Base-by-base conservation (phyloP, 2,113 vertebrate genomes). In the Alligator mississippiensis region DNA sequence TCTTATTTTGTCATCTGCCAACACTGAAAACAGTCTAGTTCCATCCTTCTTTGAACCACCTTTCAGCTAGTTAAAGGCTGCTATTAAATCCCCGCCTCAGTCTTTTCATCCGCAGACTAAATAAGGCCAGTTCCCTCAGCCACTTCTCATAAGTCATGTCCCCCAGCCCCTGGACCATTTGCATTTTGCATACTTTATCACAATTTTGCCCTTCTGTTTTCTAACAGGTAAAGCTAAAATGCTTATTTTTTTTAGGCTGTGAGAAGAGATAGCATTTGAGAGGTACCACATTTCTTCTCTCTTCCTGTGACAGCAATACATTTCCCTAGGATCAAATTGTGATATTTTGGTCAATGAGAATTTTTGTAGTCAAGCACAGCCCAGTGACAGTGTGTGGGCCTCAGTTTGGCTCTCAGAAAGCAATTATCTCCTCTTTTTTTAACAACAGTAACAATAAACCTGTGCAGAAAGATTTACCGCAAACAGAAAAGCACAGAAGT, bases 261-360 rank as follows among this genome's bases (percentile, higher is more conserved):
- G 59, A 89, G 16, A 47, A 87, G 28, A 75, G 81, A 62, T 34
- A 34, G 34, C 12, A 57, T 25, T 12, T 17, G 64, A 9, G 11
- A 91, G 61, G 61, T 74, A 89, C 47, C 30, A 15, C 47, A 28
- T 4, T 77, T 64, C 72, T 25, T 11, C 58, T 74, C 17, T 30
- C 5, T n/a, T 34, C 34, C 9, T 19, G 63, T 18, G 78, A 76
- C 0, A 78, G 80, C 0, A 28, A 9, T 30, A 2, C 2, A 16
- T 80, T 75, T 11, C 28, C 30, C 11, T 54, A 77, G 76, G 24
- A 77, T 38, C 1, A 1, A 63, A 70, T 64, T 11, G 58, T 2
- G 15, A 59, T 70, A 82, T 27, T 88, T 57, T 12, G 59, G 74
- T 4, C 77, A 28, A 18, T 11, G 55, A 76, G 70, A 34, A 34